Base-by-base conservation (phyloP, 2,888 invertebrate genomes). In the Crocallis elinguaria region DNA sequence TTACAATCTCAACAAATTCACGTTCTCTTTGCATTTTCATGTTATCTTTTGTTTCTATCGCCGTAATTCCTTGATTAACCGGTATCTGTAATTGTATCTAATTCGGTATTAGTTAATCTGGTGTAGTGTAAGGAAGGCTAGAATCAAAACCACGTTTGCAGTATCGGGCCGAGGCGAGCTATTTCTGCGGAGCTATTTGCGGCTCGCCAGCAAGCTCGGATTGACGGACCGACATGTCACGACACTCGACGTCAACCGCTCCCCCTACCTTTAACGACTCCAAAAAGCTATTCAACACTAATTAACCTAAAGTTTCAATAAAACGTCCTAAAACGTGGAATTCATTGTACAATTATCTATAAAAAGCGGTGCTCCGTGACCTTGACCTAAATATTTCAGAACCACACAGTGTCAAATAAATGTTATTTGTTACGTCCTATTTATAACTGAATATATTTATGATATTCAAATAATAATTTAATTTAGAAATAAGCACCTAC, bases 211-310 rank as follows among this genome's bases (percentile, higher is more conserved):
- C 88, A 84, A 84, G 88, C 90, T 86, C 83, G 82, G 89, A 90
- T 91, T 91, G 91, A 91, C 89, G 89, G 87, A 84, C 86, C 84
- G 84, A 82, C 82, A 79, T 89, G 88, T 89, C 90, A 89, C 79
- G 79, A 75, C 49, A 76, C 75, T 72, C 77, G 73, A 76, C 86
- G 84, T 84, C 84, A 78, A 65, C 63, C 64, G 62, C 72, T 74
- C 73, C 75, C 77, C 77, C 73, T 80, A 69, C 73, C 69, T 71
- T 69, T 78, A 79, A 78, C 76, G 69, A 79, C 73, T 67, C 50
- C 66, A 71, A 71, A 72, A 72, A 60, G 53, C 62, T 59, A 75
- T 72, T 66, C 65, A 71, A 72, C 74, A 55, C 57, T 57, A 49
- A 69, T 66, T 21, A 35, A 30, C 21, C 16, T 25, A 27, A 25